Evolutionary conservation across 2,113 vertebrate genomes (phyloP), one percentile per base, ranked within the genome.

Genomic region (Microtus montanus): DNA sequence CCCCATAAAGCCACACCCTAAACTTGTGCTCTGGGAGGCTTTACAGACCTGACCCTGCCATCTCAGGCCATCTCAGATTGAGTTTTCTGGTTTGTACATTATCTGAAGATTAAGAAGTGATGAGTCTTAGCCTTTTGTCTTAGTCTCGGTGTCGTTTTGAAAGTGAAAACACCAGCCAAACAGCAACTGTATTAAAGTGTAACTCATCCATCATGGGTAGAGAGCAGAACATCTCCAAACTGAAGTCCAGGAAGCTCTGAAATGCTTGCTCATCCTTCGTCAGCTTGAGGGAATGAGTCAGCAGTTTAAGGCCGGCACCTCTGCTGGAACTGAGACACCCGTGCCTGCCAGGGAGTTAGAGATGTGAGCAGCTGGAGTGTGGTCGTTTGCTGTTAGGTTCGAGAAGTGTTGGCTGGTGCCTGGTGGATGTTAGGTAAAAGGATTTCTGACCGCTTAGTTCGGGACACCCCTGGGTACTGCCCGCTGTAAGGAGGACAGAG

Each of bases 221-320:
- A 95, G 89, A 84, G 15, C 58, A 93, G 80, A 83, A 83, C 88
- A 38, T 87, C 93, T 93, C 73, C n/a, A 79, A 68, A 68, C 35
- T 10, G 68, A 93, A 38, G 35, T 66, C 0, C 89, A 96, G 93
- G 95, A 93, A 93, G 83, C 26, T 78, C 52, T 63, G 68, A 93
- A 91, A 70, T 91, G 92, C 86, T 5, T 73, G 2, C 17, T 96
- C 96, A 95, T 92, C 74, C 92, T 92, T 91, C 26, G 35, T 96
- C 95, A 97, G 83, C 83, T 71, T 44, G 54, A 61, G 87, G 13
- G 64, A 74, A 52, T 96, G 95, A 96, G 41, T 97, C 83, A 96
- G 96, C 91, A 87, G 1, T 74, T 91, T 87, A 28, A 91, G 84
- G 73, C 44, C 8, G 20, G 49, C 38, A 91, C 33, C n/a, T 79